These are phyloP conservation scores for Amphilophus citrinellus DNA, from an alignment of 2,113 vertebrate genomes.

Conservation along the genomic window DNA sequence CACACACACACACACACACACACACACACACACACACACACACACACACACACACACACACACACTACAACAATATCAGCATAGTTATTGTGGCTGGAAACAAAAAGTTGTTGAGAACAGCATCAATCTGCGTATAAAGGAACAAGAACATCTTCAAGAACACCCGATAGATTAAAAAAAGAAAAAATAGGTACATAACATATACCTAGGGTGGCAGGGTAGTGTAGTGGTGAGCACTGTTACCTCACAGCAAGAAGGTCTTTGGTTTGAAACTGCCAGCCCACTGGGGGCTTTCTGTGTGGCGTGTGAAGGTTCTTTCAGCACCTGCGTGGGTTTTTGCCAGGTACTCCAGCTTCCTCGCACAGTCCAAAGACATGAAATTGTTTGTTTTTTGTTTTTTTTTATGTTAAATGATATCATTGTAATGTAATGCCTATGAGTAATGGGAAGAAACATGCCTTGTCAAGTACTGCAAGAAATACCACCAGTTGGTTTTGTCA, in stretches of 20 bases:
- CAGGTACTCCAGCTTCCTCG: not conserved
- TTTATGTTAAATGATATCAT: not conserved
- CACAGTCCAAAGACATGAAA: not conserved
- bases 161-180: not conserved
- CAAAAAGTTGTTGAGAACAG: not conserved
- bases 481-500: not conserved
- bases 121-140: not conserved
- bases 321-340: not conserved
- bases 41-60: not conserved
- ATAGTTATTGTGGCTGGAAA: not conserved
- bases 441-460: not conserved
- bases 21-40: not conserved
- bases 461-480: not conserved
- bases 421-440: not conserved
- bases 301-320: not conserved
- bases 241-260: not conserved
- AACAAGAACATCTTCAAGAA: not conserved
- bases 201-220: not conserved
- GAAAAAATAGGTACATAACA: not conserved
- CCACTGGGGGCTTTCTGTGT: not conserved
- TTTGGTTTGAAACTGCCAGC: not conserved
- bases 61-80: not conserved
- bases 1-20: no score
- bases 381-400: no score
- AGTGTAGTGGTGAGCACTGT: no score